Base-by-base conservation (phyloP, 2,797 vertebrate species). In the Macropodus opercularis region DNA sequence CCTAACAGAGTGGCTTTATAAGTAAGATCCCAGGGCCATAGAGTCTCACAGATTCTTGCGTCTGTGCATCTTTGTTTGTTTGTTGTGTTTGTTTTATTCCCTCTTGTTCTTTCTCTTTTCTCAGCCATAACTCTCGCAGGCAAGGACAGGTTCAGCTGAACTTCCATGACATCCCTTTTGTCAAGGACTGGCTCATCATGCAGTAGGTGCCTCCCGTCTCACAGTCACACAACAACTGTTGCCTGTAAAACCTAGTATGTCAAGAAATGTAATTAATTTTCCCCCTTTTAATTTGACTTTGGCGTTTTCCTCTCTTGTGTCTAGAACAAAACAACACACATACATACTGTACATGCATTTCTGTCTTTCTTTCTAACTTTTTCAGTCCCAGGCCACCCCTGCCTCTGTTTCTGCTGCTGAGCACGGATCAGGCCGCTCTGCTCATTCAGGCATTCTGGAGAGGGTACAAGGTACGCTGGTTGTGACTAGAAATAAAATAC, bases 371-470 rank as follows among this genome's bases (percentile, higher is more conserved):
- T n/a, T n/a, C n/a, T n/a, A n/a, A n/a, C n/a, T n/a, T n/a, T n/a
- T n/a, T 50, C 68, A 97, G 95, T 86, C 95, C 95, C n/a, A 89
- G 95, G 46, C 91, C 88, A 18, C 91, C 93, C 12, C 27, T 91
- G 62, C 94, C 95, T 43, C 87, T 95, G 0, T 96, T 92, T 77
- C 86, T 96, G 9, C 84, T 87, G 58, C 83, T 96, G 14, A 93
- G 90, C 2, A 92, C 95, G 44, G 88, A 93, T 17, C 86, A 89
- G 77, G 96, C 96, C 14, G 92, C 91, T 10, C 48, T 92, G 35
- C 49, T 91, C 62, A 94, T 98, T 63, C 96, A 98, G 81, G 87
- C 95, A 35, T 97, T 94, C 86, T 98, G 96, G 96, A 95, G 95
- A 78, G 96, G 95, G 72, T 95, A 95, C 84, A 92, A 91, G 95